Base-by-base conservation (phyloP, 2,888 invertebrate genomes). In the Bembecia ichneumoniformis region DNA sequence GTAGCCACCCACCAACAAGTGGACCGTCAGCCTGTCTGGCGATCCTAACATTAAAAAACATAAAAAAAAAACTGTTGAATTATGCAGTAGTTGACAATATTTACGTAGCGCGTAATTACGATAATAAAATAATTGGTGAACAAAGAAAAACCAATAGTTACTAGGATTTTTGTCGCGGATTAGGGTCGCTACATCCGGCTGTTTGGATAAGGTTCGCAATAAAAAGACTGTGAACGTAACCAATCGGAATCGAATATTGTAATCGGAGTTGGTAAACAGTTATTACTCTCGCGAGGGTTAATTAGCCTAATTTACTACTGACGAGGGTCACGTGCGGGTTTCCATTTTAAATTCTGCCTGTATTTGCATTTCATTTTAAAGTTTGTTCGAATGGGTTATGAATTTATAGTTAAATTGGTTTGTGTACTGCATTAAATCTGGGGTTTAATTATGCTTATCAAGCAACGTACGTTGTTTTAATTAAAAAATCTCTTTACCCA, bases 271-370 rank as follows among this genome's bases (percentile, higher is more conserved):
- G 48, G 71, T 67, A 69, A 68, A 73, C 68, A 71, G 64, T 68
- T 65, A 71, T 70, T 68, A 64, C 65, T 63, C 68, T 61, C 67
- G 49, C 57, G 52, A 60, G 65, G 64, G 63, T 60, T 65, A 68
- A 72, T 72, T 71, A 69, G 55, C 51, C 61, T 64, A 64, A 71
- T 71, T 68, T 71, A 68, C 56, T 62, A 64, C 58, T 60, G 60
- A 62, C 59, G 56, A 56, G 58, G 58, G 58, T 54, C 58, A 51
- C 56, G 56, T 52, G 60, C 62, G 48, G 55, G 46, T 51, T 43
- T 50, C 44, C 13, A 54, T 59, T 60, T 60, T 55, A 54, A 55
- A 59, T 59, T 58, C 49, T 53, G 52, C 46, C 46, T 45, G 17
- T 44, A 44, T 17, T 16, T 44, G 44, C 44, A 44, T 44, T 44